phyloP scores from a whole-genome alignment of 1,140 invertebrate species.

The Eurosta solidaginis region DNA sequence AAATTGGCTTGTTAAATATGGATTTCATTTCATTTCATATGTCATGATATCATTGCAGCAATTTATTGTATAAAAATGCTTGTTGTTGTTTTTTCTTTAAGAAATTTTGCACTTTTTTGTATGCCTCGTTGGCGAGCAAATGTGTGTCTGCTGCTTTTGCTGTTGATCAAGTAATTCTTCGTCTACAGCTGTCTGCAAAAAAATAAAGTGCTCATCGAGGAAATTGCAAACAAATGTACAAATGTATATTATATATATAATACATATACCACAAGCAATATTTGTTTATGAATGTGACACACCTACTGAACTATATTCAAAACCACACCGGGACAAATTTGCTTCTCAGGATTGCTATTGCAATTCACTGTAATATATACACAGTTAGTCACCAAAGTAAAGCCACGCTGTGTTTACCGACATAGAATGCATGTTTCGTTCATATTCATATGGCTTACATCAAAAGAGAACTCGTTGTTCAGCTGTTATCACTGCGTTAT shows the following conservation, averaged over 20 bases:
- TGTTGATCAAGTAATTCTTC: neutral
- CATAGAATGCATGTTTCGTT: too few species aligned
- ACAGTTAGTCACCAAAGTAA: neutral
- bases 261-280: too few species aligned
- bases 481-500: too few species aligned
- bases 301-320: neutral
- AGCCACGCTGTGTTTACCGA: neutral
- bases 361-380: neutral
- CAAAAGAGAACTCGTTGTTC: too few species aligned
- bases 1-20: slow-evolving; percentile 26
- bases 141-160: neutral
- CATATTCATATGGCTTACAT: too few species aligned
- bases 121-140: neutral
- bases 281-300: too few species aligned
- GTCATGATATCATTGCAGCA: slow-evolving; percentile 16
- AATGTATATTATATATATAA: neutral
- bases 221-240: neutral
- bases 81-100: neutral
- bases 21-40: slow-evolving; percentile 13
- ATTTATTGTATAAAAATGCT: neutral
- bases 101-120: neutral
- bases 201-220: slow-evolving; percentile 9
- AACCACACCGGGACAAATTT: neutral
- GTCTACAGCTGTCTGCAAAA: slow-evolving; percentile 6
- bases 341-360: neutral